These are phyloP conservation scores for Cetonia aurata DNA, from an alignment of 2,888 invertebrate species.

Conservation along the genomic window DNA sequence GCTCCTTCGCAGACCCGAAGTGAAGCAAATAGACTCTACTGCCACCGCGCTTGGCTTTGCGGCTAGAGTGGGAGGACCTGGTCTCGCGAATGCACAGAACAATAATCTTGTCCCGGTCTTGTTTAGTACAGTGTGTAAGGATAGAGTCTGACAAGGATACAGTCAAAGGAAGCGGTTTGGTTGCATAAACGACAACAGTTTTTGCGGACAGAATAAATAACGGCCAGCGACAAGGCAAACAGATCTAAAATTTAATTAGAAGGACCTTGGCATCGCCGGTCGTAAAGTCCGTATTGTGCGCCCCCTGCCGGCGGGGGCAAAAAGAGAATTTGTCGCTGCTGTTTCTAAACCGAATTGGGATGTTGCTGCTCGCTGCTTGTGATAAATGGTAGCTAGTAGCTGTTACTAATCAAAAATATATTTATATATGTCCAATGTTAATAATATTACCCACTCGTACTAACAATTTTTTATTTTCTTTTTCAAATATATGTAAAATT, in stretches of 20 bases:
- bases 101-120: neutral
- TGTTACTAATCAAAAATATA: no score
- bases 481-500: no score
- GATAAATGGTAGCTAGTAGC: no score
- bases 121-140: neutral
- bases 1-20: slow-evolving; percentile 24
- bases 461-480: no score
- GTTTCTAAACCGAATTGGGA: no score
- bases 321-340: no score
- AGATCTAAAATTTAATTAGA: slow-evolving; percentile 37
- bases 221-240: slow-evolving; percentile 11
- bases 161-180: neutral
- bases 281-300: slow-evolving; percentile 4
- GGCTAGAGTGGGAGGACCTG: no score
- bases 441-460: no score
- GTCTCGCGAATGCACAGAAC: slow-evolving; percentile 28
- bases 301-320: no score
- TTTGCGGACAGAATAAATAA: slow-evolving; percentile 24
- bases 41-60: no score
- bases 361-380: no score
- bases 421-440: no score
- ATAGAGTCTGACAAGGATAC: neutral
- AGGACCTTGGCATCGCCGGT: slow-evolving; percentile 1
- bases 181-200: slow-evolving; percentile 31
- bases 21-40: slow-evolving; percentile 21